A percentile compares a stretch with the other conserved stretches of the same genome.
These are phyloP conservation scores for Trinorchestia longiramus DNA, from an alignment of 1,140 invertebrate genomes.

Conservation along the genomic window DNA sequence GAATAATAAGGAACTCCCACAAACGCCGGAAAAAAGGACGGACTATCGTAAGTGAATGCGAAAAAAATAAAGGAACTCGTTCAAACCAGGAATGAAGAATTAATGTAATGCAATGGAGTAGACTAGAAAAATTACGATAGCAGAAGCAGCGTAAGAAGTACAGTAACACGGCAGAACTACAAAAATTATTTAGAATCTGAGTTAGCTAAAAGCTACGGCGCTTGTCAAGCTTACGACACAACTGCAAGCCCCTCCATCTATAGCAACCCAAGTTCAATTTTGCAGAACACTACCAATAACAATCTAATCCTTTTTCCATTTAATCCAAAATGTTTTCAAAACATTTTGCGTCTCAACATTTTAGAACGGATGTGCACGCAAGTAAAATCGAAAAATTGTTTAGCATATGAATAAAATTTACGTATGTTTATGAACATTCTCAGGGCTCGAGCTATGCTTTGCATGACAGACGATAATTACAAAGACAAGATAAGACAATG, in stretches of 20 bases:
- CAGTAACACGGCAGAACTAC: not conserved
- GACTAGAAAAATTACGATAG: not conserved
- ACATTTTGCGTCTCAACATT: not conserved
- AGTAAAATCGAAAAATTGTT: not conserved
- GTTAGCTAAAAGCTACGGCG: not conserved
- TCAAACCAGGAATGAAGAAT: not conserved
- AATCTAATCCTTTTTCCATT: not conserved
- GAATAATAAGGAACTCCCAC: not conserved
- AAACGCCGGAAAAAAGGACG: not conserved
- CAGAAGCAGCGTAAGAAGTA: not conserved
- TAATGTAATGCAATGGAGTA: not conserved
- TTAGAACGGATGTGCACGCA: not conserved
- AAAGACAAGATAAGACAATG: not conserved
- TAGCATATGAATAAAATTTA: not conserved
- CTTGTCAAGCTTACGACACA: not conserved
- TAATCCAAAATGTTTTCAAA: not conserved
- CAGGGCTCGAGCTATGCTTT: not conserved
- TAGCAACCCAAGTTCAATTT: not conserved
- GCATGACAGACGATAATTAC: not conserved
- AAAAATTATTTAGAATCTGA: not conserved
- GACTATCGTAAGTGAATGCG: not conserved
- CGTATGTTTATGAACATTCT: not conserved
- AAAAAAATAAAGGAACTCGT: not conserved
- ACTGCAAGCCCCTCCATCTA: not conserved
- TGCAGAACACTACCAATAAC: not conserved